A percentile compares a stretch with the other conserved stretches of the same genome.
phyloP scores from a whole-genome alignment of 2,888 invertebrate species.

The Platypus cylindrus region DNA sequence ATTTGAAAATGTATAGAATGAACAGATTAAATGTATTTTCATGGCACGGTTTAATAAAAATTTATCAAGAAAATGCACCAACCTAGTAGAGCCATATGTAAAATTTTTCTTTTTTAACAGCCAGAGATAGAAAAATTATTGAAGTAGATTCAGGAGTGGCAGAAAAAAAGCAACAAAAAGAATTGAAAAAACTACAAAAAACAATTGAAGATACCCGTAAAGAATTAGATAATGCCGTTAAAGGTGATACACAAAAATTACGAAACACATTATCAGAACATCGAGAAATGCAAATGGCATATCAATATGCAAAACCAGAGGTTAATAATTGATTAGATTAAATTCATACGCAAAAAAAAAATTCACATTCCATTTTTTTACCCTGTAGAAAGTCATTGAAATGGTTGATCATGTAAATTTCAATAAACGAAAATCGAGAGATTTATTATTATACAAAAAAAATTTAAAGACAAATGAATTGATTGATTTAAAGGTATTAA shows the following conservation, averaged over 20 bases:
- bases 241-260: conserved; percentile 47
- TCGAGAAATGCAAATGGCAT: conserved; percentile 44
- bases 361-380: too few species aligned
- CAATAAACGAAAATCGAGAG: conserved; percentile 47
- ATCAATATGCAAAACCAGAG: conserved; percentile 33
- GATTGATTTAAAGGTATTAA: conserved; percentile 43
- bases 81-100: too few species aligned
- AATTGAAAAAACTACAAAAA: conserved; percentile 42
- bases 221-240: conserved; percentile 44
- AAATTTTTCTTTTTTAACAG: conserved; percentile 29
- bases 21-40: not conserved
- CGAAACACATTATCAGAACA: conserved; percentile 46
- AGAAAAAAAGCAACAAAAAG: conserved; percentile 42
- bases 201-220: conserved; percentile 43
- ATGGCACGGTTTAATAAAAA: not conserved
- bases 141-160: conserved; percentile 40
- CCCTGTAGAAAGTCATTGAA: conserved; percentile 45
- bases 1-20: too few species aligned
- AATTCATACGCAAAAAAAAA: not conserved
- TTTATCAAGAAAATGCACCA: not conserved
- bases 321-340: conserved; percentile 20
- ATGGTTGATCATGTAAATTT: conserved; percentile 50
- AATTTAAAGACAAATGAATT: conserved; percentile 46
- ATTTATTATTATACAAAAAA: conserved; percentile 46
- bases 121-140: conserved; percentile 48